These are phyloP conservation scores for Argyrosomus japonicus DNA, from an alignment of 2,113 vertebrate species.

Conservation along the genomic window DNA sequence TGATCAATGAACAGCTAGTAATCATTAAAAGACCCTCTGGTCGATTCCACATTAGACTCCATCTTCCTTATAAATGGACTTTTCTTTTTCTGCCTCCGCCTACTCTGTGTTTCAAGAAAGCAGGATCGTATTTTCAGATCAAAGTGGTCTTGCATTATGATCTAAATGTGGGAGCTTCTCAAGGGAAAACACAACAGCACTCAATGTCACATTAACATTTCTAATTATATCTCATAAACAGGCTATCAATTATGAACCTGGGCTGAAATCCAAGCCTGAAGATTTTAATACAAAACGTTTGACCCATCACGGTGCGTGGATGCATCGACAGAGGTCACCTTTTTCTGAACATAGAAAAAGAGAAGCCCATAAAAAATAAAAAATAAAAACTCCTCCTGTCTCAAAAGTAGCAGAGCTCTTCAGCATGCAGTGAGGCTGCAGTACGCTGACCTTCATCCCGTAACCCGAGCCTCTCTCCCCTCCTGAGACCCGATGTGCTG, in stretches of 20 bases:
- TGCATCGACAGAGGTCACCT: constrained; percentile 10
- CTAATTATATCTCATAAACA: constrained; percentile 12
- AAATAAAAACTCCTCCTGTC: background rate
- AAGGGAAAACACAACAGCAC: constrained; percentile 22
- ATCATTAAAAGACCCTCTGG: constrained; percentile 63
- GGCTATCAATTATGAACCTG: constrained; percentile 22
- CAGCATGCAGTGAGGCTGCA: constrained; percentile 47
- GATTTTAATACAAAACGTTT: constrained; percentile 19
- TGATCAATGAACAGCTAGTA: constrained; percentile 59
- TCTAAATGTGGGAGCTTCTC: constrained; percentile 9
- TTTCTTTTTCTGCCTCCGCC: constrained; percentile 40
- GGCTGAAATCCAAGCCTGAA: background rate
- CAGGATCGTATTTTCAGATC: constrained; percentile 20
- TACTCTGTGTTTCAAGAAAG: constrained; percentile 26
- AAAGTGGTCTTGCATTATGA: constrained; percentile 24
- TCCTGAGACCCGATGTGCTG: constrained; percentile 52
- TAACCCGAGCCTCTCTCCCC: constrained; percentile 45
- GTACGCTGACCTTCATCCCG: constrained; percentile 65
- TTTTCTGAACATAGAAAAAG: background rate
- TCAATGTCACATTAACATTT: constrained; percentile 42
- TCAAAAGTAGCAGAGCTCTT: constrained; percentile 54
- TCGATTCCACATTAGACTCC: constrained; percentile 70
- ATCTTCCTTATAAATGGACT: constrained; percentile 60
- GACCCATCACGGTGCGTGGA: background rate
- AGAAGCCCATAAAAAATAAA: background rate